Conservation (phyloP, 2,113 vertebrate genomes). For the Rana temporaria region DNA sequence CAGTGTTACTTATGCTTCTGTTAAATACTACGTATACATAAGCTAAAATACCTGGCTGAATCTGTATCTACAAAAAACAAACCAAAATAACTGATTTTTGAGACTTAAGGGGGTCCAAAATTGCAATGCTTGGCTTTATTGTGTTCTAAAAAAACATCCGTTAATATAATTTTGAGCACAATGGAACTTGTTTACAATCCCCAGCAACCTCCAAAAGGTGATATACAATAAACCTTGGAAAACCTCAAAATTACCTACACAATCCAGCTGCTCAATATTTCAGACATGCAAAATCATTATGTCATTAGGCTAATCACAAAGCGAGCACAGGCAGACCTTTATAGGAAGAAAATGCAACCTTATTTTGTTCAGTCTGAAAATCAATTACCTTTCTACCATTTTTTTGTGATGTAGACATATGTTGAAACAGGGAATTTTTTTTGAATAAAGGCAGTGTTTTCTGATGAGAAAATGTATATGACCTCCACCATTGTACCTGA, state of each 20-base stretch:
- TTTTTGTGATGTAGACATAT: slow-evolving; percentile 33
- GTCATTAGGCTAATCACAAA: slow-evolving; percentile 46
- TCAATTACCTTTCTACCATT: slow-evolving; percentile 38
- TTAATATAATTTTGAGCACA: neutral
- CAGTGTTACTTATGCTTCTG: too few species aligned
- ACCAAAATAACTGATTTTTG: too few species aligned
- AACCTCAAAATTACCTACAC: slow-evolving; percentile 15
- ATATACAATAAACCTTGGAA: slow-evolving; percentile 27
- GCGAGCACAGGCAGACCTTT: slow-evolving; percentile 14
- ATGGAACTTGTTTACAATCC: slow-evolving; percentile 4
- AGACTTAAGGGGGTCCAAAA: too few species aligned
- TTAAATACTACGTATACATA: too few species aligned
- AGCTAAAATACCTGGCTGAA: too few species aligned
- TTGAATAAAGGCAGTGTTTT: neutral
- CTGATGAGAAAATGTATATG: slow-evolving; percentile 5
- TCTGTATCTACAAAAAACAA: too few species aligned
- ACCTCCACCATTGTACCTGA: slow-evolving; percentile 28
- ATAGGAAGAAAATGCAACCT: slow-evolving; percentile 23
- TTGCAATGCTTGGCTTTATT: too few species aligned
- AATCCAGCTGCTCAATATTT: slow-evolving; percentile 43
- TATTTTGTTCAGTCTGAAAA: slow-evolving; percentile 37
- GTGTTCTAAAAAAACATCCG: too few species aligned
- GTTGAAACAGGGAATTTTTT: slow-evolving; percentile 10
- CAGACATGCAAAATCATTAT: slow-evolving; percentile 53
- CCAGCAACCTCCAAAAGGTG: slow-evolving; percentile 33